Conservation (phyloP, 2,888 invertebrate species). For the Neoascia interrupta region DNA sequence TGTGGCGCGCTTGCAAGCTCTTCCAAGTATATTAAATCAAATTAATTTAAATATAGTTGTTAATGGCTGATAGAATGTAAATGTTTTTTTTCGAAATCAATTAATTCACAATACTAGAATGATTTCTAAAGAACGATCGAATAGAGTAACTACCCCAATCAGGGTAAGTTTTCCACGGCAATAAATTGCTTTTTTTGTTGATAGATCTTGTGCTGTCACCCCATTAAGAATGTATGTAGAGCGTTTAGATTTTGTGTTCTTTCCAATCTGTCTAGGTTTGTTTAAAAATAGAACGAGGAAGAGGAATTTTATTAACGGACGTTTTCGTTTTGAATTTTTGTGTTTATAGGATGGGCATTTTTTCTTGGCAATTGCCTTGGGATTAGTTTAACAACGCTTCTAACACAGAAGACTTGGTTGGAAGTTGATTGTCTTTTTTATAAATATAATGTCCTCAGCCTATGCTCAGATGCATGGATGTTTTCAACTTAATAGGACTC, state of each 20-base stretch:
- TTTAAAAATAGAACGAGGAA: slow-evolving; percentile 66
- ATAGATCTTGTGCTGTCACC: slow-evolving; percentile 25
- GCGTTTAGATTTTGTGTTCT: slow-evolving; percentile 16
- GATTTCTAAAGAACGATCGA: slow-evolving; percentile 3
- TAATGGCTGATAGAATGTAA: slow-evolving; percentile 36
- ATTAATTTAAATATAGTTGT: slow-evolving; percentile 37
- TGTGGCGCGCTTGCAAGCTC: slow-evolving; percentile 1
- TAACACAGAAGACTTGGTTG: too few relatives aligned
- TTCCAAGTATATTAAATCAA: slow-evolving; percentile 39
- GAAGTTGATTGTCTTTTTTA: too few relatives aligned
- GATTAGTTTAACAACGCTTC: too few relatives aligned
- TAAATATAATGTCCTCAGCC: too few relatives aligned
- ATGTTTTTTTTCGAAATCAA: slow-evolving; percentile 12
- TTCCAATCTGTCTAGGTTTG: slow-evolving; percentile 44
- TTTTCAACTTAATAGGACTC: too few relatives aligned
- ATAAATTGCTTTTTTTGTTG: slow-evolving; percentile 9
- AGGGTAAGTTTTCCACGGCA: slow-evolving; percentile 50
- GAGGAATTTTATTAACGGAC: slow-evolving; percentile 55
- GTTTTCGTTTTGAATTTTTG: not conserved
- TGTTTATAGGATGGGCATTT: too few relatives aligned
- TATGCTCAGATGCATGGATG: too few relatives aligned
- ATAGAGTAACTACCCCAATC: slow-evolving; percentile 16
- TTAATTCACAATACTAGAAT: not conserved
- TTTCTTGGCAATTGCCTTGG: too few relatives aligned
- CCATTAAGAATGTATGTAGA: slow-evolving; percentile 9